Conservation (phyloP, 2,113 vertebrate genomes). For the Takifugu flavidus region DNA sequence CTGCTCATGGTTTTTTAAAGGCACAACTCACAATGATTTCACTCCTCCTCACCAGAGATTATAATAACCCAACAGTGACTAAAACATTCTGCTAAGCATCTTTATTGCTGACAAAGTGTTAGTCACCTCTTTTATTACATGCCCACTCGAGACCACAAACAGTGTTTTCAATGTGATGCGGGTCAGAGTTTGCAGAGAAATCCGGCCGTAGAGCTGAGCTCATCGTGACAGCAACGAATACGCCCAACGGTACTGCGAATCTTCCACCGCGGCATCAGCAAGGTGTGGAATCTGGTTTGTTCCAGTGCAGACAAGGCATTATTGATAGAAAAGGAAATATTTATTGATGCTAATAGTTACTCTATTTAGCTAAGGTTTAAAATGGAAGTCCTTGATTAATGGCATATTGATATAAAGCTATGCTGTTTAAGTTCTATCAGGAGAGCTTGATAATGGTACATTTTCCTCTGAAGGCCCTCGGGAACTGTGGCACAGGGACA, state of each 20-base stretch:
- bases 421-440: too few relatives aligned
- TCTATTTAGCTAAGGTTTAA: too few relatives aligned
- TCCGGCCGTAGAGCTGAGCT: slow-evolving; percentile 17
- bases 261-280: not conserved
- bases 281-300: not conserved
- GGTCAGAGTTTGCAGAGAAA: slow-evolving; percentile 8
- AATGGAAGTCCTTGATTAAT: too few relatives aligned
- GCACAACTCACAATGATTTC: not conserved
- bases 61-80: slow-evolving; percentile 19
- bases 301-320: too few relatives aligned
- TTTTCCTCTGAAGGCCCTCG: not conserved
- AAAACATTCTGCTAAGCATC: slow-evolving; percentile 7
- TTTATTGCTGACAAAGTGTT: slow-evolving; percentile 21
- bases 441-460: not conserved
- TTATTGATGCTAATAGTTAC: too few relatives aligned
- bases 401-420: too few relatives aligned
- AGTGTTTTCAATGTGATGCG: slow-evolving; percentile 8
- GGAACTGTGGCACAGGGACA: too few relatives aligned
- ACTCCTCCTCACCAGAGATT: slow-evolving; percentile 4
- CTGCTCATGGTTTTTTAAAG: not conserved
- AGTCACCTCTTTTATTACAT: slow-evolving; percentile 8
- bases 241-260: not conserved
- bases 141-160: slow-evolving; percentile 11
- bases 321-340: too few relatives aligned
- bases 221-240: slow-evolving; percentile 3